Conservation (phyloP, 2,888 invertebrate species). For the Toxonevra muliebris region DNA sequence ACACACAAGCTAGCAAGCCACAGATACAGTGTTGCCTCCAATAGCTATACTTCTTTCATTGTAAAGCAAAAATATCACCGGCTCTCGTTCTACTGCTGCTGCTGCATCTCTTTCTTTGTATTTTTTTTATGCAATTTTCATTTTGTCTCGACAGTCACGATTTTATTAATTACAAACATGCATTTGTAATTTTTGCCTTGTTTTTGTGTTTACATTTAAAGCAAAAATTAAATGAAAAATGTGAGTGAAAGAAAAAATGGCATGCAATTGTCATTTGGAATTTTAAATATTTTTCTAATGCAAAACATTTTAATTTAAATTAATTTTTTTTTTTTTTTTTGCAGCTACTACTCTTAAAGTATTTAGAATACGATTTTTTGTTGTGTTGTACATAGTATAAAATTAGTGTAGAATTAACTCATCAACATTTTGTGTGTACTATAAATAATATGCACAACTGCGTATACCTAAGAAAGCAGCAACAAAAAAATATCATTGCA, state of each 20-base stretch:
- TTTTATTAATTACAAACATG: slow-evolving; percentile 34
- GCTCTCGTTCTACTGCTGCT: too few relatives aligned
- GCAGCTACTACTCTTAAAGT: too few relatives aligned
- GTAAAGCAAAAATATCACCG: too few relatives aligned
- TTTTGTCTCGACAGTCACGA: slow-evolving; percentile 7
- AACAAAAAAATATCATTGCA: too few relatives aligned
- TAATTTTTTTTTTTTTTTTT: neutral
- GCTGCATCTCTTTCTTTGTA: neutral
- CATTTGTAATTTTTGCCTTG: slow-evolving; percentile 26
- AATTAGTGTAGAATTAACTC: too few relatives aligned
- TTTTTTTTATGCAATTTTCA: neutral
- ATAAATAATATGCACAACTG: too few relatives aligned
- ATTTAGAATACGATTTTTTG: too few relatives aligned
- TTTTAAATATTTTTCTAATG: slow-evolving; percentile 17
- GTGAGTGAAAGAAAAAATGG: slow-evolving; percentile 2
- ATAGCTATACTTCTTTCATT: neutral
- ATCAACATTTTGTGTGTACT: too few relatives aligned
- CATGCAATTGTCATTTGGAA: slow-evolving; percentile 5
- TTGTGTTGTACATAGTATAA: too few relatives aligned
- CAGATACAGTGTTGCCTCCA: neutral
- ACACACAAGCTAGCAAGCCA: neutral
- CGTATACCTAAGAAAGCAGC: too few relatives aligned
- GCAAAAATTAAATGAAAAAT: neutral
- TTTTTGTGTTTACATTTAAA: neutral
- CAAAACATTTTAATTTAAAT: slow-evolving; percentile 18